Conservation (phyloP, 2,888 invertebrate genomes). For the Lasioglossum oenotherae region DNA sequence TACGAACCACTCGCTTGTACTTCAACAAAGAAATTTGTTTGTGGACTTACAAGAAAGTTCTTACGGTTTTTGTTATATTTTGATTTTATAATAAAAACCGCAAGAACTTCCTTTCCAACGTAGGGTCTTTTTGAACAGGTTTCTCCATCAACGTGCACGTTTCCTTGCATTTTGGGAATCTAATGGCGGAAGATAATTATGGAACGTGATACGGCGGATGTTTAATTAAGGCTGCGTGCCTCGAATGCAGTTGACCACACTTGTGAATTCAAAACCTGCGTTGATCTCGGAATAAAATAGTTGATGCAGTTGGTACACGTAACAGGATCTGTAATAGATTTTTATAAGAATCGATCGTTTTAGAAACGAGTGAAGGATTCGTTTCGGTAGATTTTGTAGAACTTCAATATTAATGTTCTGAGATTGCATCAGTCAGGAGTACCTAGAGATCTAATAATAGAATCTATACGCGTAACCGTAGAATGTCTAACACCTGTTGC, state of each 20-base stretch:
- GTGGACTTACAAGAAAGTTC: too few relatives aligned
- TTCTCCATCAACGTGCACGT: too few relatives aligned
- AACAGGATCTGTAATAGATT: not conserved
- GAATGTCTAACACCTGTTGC: slow-evolving; percentile 5
- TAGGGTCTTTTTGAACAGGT: not conserved
- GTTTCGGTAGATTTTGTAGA: not conserved
- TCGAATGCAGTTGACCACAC: not conserved
- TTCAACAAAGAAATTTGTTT: too few relatives aligned
- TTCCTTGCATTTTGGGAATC: not conserved
- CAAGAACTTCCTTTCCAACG: not conserved
- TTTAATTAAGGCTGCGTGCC: not conserved
- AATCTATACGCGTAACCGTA: slow-evolving; percentile 7
- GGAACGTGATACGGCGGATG: not conserved
- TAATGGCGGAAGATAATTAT: not conserved
- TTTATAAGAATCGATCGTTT: not conserved
- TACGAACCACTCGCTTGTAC: too few relatives aligned
- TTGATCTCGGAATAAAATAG: not conserved
- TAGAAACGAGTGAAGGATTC: not conserved
- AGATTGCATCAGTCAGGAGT: not conserved
- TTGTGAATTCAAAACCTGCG: not conserved
- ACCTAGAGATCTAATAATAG: not conserved
- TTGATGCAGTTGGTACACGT: not conserved
- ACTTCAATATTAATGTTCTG: not conserved
- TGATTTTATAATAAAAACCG: too few relatives aligned
- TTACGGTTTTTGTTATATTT: too few relatives aligned